These are phyloP conservation scores for Loris lydekkerianus DNA, from an alignment of 2,797 vertebrate species.

Conservation along the genomic window DNA sequence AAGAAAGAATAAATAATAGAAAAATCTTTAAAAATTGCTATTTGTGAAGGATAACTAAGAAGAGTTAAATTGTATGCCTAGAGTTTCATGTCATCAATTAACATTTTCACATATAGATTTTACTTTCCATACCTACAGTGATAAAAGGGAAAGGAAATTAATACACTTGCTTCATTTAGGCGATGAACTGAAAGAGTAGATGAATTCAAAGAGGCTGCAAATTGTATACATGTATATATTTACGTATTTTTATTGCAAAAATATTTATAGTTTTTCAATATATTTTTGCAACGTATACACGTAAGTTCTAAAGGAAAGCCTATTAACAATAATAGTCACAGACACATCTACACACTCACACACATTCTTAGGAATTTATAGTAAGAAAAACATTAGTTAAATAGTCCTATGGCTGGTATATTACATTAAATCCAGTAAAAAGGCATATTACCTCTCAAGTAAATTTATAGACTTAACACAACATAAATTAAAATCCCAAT, in stretches of 20 bases:
- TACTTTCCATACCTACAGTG: no score
- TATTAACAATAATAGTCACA: not conserved
- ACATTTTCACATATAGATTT: no score
- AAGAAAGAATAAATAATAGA: not conserved
- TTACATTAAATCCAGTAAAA: not conserved
- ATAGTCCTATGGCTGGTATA: not conserved
- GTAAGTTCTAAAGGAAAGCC: not conserved
- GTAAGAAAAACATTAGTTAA: not conserved
- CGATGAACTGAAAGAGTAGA: not conserved
- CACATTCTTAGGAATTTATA: not conserved
- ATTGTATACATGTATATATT: not conserved
- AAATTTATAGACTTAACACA: conserved; percentile 7
- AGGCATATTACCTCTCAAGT: not conserved
- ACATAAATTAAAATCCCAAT: conserved; percentile 41
- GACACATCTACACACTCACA: not conserved
- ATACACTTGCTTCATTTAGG: no score
- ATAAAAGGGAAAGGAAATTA: no score
- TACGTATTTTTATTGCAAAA: not conserved
- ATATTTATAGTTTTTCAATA: not conserved
- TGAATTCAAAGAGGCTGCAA: not conserved
- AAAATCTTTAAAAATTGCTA: not conserved
- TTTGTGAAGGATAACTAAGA: not conserved
- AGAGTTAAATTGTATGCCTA: not conserved
- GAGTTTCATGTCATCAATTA: not conserved
- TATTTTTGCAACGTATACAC: not conserved